Base-by-base conservation (phyloP, 2,113 vertebrate species). In the Corvus cornix region DNA sequence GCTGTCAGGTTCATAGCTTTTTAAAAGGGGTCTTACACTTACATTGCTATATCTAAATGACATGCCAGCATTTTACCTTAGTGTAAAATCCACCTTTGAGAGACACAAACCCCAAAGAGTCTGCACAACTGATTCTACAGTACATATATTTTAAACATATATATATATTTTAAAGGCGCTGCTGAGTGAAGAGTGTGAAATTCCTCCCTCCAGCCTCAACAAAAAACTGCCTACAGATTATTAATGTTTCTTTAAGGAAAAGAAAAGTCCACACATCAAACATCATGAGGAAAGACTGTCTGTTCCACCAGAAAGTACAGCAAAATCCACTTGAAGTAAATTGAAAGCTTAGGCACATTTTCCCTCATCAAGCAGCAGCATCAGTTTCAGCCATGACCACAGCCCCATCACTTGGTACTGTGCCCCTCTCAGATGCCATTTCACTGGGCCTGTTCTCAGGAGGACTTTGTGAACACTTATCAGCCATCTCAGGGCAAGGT, bases 141-240 rank as follows among this genome's bases (percentile, higher is more conserved):
- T 30, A 90, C 10, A 33, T 44, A 27, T 35, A 74, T 62, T 46
- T 73, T 39, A 75, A 74, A 56, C 16, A 27, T 13, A 43, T 17
- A 19, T 41, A 27, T 41, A 37, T 39, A 12, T 59, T 62, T 84
- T 85, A 73, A 94, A 88, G 33, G 58, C 46, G 59, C 8, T 62
- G 17, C 58, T 77, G 51, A 90, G 55, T 48, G 63, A 93, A 53
- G 41, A 93, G 27, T n/a, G 58, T 84, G 75, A 94, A 96, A 92
- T 94, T 90, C 33, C 13, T 88, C 72, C 90, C 93, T 95, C 75
- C 8, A 48, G 55, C 33, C 79, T 90, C 72, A 86, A 94, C 46
- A 94, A 82, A 75, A 39, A 90, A 8, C n/a, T 43, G 16, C 51
- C 84, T 77, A 64, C 51, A 91, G 75, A 85, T 94, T 89, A 89